phyloP scores from a whole-genome alignment of 2,113 vertebrate genomes.

The Brienomyrus brachyistius region DNA sequence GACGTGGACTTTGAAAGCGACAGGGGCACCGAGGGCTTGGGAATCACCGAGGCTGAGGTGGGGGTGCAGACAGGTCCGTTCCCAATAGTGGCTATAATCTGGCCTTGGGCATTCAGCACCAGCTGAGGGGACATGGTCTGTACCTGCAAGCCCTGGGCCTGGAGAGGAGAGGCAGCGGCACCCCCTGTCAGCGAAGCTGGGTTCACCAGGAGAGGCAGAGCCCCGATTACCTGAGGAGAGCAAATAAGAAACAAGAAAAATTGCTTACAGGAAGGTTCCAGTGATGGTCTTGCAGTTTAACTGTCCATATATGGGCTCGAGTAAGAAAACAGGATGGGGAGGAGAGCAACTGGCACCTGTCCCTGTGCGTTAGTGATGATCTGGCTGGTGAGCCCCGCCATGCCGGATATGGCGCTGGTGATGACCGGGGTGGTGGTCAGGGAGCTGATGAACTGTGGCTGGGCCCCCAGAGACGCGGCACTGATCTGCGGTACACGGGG shows the following conservation, averaged over 20 bases:
- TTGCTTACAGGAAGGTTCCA: neutral
- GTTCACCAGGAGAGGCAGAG: conserved; percentile 80
- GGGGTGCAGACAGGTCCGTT: conserved; percentile 60
- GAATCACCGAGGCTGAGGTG: conserved; percentile 61
- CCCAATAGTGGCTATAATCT: conserved; percentile 83
- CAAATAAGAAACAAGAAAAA: neutral
- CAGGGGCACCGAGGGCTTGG: conserved; percentile 64
- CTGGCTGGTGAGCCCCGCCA: conserved; percentile 81
- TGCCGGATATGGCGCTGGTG: conserved; percentile 72
- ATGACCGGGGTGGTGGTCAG: conserved; percentile 80
- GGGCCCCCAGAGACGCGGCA: conserved; percentile 76
- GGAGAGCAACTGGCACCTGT: conserved; percentile 63
- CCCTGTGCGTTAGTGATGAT: conserved; percentile 91
- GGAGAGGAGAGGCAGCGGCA: conserved; percentile 56
- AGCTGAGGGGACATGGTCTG: conserved; percentile 85
- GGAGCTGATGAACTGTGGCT: conserved; percentile 84
- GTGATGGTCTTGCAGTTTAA: neutral
- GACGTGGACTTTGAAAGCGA: conserved; percentile 57
- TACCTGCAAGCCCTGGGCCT: conserved; percentile 75
- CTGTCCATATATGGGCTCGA: neutral
- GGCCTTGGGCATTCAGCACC: conserved; percentile 84
- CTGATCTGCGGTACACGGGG: conserved; percentile 62
- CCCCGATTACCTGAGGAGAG: conserved; percentile 76
- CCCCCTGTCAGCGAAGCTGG: conserved; percentile 58
- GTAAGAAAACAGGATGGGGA: neutral